Evolutionary conservation across 2,113 vertebrate species (phyloP).

Genomic region (Hippoglossus stenolepis): DNA sequence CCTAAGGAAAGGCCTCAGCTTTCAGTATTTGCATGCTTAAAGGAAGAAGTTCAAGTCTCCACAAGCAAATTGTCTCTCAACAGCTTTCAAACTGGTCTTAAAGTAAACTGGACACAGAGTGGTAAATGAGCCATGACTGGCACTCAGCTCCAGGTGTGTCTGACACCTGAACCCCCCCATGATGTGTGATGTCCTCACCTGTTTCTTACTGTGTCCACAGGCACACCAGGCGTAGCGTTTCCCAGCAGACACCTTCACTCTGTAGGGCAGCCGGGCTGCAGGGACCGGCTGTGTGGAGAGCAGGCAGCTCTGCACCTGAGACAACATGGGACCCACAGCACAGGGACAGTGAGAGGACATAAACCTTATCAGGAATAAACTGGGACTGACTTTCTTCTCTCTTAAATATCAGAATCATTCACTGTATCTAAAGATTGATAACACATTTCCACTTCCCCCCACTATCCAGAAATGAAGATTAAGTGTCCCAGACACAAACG

Average conservation of each 20-base stretch:
- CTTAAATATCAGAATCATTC: too few species aligned
- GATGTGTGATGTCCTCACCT: constrained; percentile 75
- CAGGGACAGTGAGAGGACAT: not conserved
- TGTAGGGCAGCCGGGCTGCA: constrained; percentile 85
- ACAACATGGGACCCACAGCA: not conserved
- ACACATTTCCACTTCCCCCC: too few species aligned
- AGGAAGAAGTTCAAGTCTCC: not conserved
- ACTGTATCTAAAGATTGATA: too few species aligned
- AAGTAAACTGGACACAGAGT: not conserved
- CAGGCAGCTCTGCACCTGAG: constrained; percentile 39
- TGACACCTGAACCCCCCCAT: not conserved
- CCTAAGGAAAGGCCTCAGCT: not conserved
- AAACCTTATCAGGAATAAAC: not conserved
- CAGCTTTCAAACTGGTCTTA: not conserved
- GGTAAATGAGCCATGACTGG: constrained; percentile 11
- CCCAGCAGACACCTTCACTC: constrained; percentile 83
- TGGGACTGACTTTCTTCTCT: too few species aligned
- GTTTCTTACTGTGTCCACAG: constrained; percentile 89
- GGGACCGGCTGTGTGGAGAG: constrained; percentile 60
- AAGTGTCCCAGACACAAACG: too few species aligned
- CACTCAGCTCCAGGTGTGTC: constrained; percentile 7
- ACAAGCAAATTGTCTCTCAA: not conserved
- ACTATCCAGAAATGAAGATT: too few species aligned
- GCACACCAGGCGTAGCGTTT: constrained; percentile 88
- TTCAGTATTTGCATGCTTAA: not conserved